phyloP scores from a whole-genome alignment of 2,888 invertebrate genomes.

The Labia minor region DNA sequence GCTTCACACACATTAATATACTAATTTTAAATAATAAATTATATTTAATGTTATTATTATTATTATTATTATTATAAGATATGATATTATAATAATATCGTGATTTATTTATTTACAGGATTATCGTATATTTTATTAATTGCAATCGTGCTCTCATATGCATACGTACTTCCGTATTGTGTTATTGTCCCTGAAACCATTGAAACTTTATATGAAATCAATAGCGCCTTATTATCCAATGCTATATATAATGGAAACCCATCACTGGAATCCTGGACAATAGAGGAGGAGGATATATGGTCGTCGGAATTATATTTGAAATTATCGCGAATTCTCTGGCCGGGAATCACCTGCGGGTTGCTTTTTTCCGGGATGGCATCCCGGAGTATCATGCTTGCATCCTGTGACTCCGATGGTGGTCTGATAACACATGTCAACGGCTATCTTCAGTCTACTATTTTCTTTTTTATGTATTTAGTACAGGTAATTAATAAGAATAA shows the following conservation, averaged over 20 bases:
- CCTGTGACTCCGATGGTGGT: constrained; percentile 51
- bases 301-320: constrained; percentile 39
- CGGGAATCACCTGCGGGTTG: constrained; percentile 49
- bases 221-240: constrained; percentile 18
- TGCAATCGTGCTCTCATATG: constrained; percentile 37
- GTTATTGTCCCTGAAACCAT: constrained; percentile 31
- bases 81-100: too few relatives aligned
- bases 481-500: too few relatives aligned
- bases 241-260: neutral
- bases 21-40: too few relatives aligned
- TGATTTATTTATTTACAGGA: constrained; percentile 17
- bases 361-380: constrained; percentile 54
- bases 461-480: constrained; percentile 27
- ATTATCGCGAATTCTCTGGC: constrained; percentile 36
- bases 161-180: constrained; percentile 38
- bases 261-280: too few relatives aligned
- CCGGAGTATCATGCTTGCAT: constrained; percentile 52
- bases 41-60: too few relatives aligned
- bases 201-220: neutral
- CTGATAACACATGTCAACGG: constrained; percentile 60
- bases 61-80: too few relatives aligned
- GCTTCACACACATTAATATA: too few relatives aligned
- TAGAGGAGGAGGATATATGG: neutral
- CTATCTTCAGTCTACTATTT: constrained; percentile 52
- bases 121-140: constrained; percentile 38